These are phyloP conservation scores for Lagopus muta DNA, from an alignment of 2,113 vertebrate genomes.

Conservation along the genomic window DNA sequence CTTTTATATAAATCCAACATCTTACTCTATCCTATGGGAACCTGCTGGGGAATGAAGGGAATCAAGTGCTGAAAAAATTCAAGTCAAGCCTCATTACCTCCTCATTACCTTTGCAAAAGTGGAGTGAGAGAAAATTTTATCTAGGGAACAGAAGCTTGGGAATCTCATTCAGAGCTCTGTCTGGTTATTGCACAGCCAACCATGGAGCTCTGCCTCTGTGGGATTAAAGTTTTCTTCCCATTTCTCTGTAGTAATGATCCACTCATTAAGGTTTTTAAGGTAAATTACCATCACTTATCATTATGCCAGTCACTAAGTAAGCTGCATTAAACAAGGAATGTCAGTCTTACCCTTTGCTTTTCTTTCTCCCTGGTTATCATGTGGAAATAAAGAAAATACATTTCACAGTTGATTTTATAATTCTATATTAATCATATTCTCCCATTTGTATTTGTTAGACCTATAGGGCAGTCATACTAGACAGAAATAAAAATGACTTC, in stretches of 20 bases:
- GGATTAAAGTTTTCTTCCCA: slow-evolving; percentile 87
- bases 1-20: slow-evolving; percentile 79
- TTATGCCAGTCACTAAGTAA: slow-evolving; percentile 75
- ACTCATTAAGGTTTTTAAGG: slow-evolving; percentile 88
- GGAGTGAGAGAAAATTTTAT: slow-evolving; percentile 83
- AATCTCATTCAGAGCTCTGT: slow-evolving; percentile 82
- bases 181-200: slow-evolving; percentile 86
- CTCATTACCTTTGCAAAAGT: slow-evolving; percentile 92
- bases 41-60: slow-evolving; percentile 80
- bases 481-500: slow-evolving; percentile 26
- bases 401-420: slow-evolving; percentile 38
- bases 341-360: slow-evolving; percentile 57
- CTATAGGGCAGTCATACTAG: neutral
- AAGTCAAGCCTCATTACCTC: slow-evolving; percentile 95
- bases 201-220: slow-evolving; percentile 81
- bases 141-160: slow-evolving; percentile 83
- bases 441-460: slow-evolving; percentile 5
- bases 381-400: slow-evolving; percentile 60
- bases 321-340: slow-evolving; percentile 78
- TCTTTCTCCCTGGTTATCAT: slow-evolving; percentile 40
- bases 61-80: slow-evolving; percentile 82
- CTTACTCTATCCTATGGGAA: slow-evolving; percentile 86
- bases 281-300: slow-evolving; percentile 81
- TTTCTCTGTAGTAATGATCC: slow-evolving; percentile 84
- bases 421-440: slow-evolving; percentile 26